Evolutionary conservation across 2,888 invertebrate genomes (phyloP), one percentile per base, ranked within the genome.

Genomic region (Parnassius apollo): DNA sequence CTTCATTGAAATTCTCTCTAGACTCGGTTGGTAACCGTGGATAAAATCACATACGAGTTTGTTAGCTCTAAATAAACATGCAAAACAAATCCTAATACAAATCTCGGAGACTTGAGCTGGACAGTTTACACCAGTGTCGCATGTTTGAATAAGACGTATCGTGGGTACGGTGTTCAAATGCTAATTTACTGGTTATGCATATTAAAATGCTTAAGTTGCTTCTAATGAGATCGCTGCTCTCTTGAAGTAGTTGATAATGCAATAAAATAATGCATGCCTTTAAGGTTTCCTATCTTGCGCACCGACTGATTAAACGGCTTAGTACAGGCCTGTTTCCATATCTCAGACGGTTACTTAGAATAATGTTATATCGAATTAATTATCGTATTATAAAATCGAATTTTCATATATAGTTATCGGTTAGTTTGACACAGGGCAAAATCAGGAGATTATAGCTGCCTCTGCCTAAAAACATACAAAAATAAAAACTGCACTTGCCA

Each of bases 61-160:
- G 18, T 49, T 62, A 62, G 57, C 57, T 52, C 53, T 12, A 42
- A 13, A 57, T 57, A 57, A 52, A 61, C 56, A 57, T 57, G 56
- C 61, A 56, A 48, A 52, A 62, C 57, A 62, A 57, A 62, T 53
- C 46, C 62, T 57, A 62, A 62, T 57, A 62, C 57, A 62, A 62
- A 53, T 57, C 52, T 57, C 46, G n/a, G 22, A 54, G 42, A 35
- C 10, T n/a, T 52, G 25, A 46, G 3, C 45, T n/a, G 62, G 62
- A 57, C 62, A n/a, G 48, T 44, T 50, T 44, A 55, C 55, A 49
- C 13, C 12, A 50, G 48, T 49, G 61, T n/a, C 59, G 52, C 44
- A 45, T 61, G 57, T 57, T 52, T 62, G 53, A 62, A 62, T 62
- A 52, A 52, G 51, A 57, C 42, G 42, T 50, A 50, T 61, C 61